Percentiles rank a stretch among this genome's conserved stretches.
Conservation (phyloP, 2,888 invertebrate genomes). For the Drosophila dives region DNA sequence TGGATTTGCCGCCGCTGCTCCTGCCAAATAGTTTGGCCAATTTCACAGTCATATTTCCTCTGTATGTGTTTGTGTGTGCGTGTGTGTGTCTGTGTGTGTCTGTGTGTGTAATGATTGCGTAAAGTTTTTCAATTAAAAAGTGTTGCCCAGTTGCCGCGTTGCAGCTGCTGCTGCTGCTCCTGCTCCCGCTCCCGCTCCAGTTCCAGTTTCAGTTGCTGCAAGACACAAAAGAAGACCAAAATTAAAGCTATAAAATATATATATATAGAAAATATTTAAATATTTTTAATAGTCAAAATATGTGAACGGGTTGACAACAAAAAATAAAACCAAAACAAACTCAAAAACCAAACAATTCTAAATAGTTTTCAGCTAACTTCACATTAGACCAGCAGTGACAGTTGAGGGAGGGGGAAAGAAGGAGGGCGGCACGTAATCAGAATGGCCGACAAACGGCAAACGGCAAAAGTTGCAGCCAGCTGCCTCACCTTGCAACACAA, state of each 20-base stretch:
- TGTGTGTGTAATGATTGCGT: constrained; percentile 8
- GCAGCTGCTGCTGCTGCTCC: constrained; percentile 19
- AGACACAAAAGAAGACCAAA: constrained; percentile 6
- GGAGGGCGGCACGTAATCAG: neutral
- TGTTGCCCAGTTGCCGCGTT: constrained; percentile 42
- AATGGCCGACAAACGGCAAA: constrained; percentile 1
- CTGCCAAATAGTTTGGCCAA: constrained; percentile 65
- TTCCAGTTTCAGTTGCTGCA: constrained; percentile 15
- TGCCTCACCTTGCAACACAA: constrained; percentile 18
- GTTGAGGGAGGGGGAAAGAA: neutral
- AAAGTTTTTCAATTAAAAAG: constrained; percentile 80
- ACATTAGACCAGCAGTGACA: neutral
- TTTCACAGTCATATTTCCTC: constrained; percentile 67
- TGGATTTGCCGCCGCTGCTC: constrained; percentile 12
- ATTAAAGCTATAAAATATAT: constrained; percentile 4
- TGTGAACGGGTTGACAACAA: neutral
- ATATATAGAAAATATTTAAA: too few species aligned
- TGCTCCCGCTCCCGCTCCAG: neutral
- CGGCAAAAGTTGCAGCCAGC: constrained; percentile 22
- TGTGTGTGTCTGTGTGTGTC: neutral
- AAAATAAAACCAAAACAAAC: neutral
- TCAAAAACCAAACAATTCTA: neutral
- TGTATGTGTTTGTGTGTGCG: constrained; percentile 1
- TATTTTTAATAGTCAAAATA: neutral
- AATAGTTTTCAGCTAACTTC: neutral